phyloP scores from a whole-genome alignment of 2,888 invertebrate genomes.

The Polydrusus pterygomalis region DNA sequence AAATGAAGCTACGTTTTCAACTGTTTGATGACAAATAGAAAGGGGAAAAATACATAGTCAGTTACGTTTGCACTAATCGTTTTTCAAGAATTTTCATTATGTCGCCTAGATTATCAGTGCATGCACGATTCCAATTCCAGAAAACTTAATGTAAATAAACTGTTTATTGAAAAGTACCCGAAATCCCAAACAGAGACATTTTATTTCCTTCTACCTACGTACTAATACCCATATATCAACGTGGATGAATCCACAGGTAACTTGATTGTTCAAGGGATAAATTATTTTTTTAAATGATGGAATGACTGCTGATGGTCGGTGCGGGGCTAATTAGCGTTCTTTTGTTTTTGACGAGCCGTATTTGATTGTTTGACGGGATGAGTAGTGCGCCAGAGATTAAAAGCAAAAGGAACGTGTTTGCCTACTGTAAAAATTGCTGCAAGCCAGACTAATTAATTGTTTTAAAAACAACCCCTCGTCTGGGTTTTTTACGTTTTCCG shows the following conservation, averaged over 20 bases:
- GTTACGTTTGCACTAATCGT: too few species aligned
- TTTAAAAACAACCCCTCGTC: neutral
- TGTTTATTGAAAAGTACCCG: too few species aligned
- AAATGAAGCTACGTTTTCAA: too few species aligned
- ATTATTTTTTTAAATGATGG: constrained; percentile 39
- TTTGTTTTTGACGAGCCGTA: constrained; percentile 36
- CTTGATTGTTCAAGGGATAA: constrained; percentile 42
- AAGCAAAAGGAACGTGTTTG: constrained; percentile 14
- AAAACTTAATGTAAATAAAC: too few species aligned
- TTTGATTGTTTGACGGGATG: constrained; percentile 39
- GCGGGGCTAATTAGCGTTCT: constrained; percentile 46
- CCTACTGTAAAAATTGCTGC: constrained; percentile 15
- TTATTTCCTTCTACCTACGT: constrained; percentile 3
- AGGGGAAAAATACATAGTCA: too few species aligned
- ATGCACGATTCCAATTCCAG: too few species aligned
- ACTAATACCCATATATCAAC: constrained; percentile 14
- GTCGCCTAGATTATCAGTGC: too few species aligned
- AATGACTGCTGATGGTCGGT: constrained; percentile 46
- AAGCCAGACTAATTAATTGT: constrained; percentile 15
- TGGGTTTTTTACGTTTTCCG: neutral
- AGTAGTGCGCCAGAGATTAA: constrained; percentile 6
- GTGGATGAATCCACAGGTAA: constrained; percentile 41
- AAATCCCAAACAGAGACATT: too few species aligned
- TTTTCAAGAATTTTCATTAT: too few species aligned
- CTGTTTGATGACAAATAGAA: too few species aligned